Base-by-base conservation (phyloP, 2,113 vertebrate genomes). In the Colistium nudipinnis region DNA sequence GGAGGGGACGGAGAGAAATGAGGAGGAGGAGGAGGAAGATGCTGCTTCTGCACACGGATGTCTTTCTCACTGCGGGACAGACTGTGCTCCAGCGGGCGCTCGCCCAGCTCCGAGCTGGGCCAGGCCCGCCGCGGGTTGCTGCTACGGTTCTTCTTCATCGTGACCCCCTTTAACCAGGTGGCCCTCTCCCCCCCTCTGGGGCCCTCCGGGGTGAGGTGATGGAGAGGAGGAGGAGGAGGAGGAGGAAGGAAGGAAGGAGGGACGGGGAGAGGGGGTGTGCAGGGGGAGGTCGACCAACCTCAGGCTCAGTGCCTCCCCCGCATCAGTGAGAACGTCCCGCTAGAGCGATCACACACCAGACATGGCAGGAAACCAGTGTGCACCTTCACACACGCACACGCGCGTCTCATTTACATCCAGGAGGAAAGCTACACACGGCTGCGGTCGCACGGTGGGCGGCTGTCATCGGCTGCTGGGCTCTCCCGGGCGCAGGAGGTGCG, bases 91-190 rank as follows among this genome's bases (percentile, higher is more conserved):
- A 95, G 95, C 93, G 95, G 95, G 91, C 96, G 95, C 87, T 98
- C 97, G 8, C 94, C 91, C 73, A 96, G 95, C 91, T 99, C 97
- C 55, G 96, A 94, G 93, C 95, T 95, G 88, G 97, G 96, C 96
- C 97, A 98, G 88, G 96, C 96, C 91, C 96, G 95, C 91, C 96
- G 94, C 92, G 96, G 87, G 92, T 95, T 96, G 85, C 93, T 93
- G 90, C 96, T 97, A 89, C 96, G 95, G 78, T 95, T 98, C 94
- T 99, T 99, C 95, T 99, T 99, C 97, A 99, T 99, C 33, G 83
- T 93, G 92, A 90, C 80, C 82, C n/a, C 82, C 85, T 68, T 78
- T 65, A 69, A 71, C 66, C 72, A 69, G 82, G 82, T 81, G 85
- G 85, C 74, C 80, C 74, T 83, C 83, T 72, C 68, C 84, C 72